Conservation (phyloP, 53 echinoderm and acorn worm genomes). For the Glandiceps talaboti region DNA sequence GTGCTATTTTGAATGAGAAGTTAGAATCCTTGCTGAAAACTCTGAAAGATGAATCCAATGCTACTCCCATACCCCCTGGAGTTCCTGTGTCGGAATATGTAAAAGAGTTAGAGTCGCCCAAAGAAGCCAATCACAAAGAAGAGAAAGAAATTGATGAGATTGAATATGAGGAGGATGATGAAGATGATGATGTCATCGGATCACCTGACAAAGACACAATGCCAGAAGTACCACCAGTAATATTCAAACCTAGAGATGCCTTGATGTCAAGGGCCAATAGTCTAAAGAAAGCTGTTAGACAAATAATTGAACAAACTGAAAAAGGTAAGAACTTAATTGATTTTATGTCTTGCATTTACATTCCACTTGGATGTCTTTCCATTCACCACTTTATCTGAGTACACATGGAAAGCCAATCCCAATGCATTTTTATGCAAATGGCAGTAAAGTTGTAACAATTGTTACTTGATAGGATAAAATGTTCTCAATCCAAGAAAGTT, state of each 20-base stretch:
- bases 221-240: conserved; percentile 52
- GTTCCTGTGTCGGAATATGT: conserved; percentile 10
- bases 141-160: conserved; percentile 36
- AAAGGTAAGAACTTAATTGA: conserved; percentile 49
- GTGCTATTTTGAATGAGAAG: conserved; percentile 68
- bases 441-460: too few relatives aligned
- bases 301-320: conserved; percentile 95
- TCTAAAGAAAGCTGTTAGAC: conserved; percentile 87
- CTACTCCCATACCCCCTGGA: conserved; percentile 57
- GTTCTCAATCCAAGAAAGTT: neutral
- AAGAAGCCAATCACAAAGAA: conserved; percentile 26
- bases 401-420: too few relatives aligned
- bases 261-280: conserved; percentile 93
- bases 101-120: neutral
- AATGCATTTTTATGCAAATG: too few relatives aligned
- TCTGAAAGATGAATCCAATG: conserved; percentile 65
- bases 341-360: too few relatives aligned
- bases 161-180: conserved; percentile 23
- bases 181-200: neutral
- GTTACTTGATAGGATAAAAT: neutral
- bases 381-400: too few relatives aligned
- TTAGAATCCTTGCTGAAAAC: conserved; percentile 80
- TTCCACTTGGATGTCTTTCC: too few relatives aligned
- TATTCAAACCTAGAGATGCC: conserved; percentile 90
- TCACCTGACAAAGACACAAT: conserved; percentile 51